Evolutionary conservation across 2,888 invertebrate genomes (phyloP), one percentile per base, ranked within the genome.

Genomic region (Onchidella celtica): DNA sequence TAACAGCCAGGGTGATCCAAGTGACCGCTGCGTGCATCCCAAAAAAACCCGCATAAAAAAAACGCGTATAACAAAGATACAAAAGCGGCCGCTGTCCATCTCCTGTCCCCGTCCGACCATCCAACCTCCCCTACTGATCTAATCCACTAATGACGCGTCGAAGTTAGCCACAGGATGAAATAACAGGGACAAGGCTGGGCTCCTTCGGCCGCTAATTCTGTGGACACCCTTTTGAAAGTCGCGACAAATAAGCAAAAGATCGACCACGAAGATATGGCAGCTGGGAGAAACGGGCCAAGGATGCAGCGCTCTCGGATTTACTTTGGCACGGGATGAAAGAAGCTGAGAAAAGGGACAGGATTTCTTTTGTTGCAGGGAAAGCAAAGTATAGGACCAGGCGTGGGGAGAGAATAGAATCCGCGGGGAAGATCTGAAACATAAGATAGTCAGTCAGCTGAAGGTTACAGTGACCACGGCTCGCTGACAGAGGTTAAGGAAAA

Each of bases 41-140:
- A n/a, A n/a, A n/a, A n/a, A n/a, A n/a, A n/a, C n/a, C n/a, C n/a
- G n/a, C n/a, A n/a, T n/a, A n/a, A n/a, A n/a, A n/a, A n/a, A n/a
- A n/a, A n/a, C n/a, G n/a, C n/a, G n/a, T n/a, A n/a, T n/a, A n/a
- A n/a, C n/a, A n/a, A n/a, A n/a, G n/a, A n/a, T n/a, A n/a, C n/a
- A n/a, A n/a, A n/a, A n/a, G n/a, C n/a, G n/a, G n/a, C 38, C 74
- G 17, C 68, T 69, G 36, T 36, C 68, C 29, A 21, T 69, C 68
- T 66, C 27, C 21, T 29, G 17, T 32, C 27, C 73, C 36, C 57
- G 9, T 40, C 61, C 61, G 21, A n/a, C 47, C 36, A 14, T 61
- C 29, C 59, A 29, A 17, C 40, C 36, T n/a, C 68, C 36, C 32
- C n/a, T 36, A 3, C 11, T 21, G 21, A 17, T 36, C 36, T 36